Percentiles rank a stretch among this genome's conserved stretches.
These are phyloP conservation scores for Desmodus rotundus DNA, from an alignment of 2,113 vertebrate species.

Conservation along the genomic window DNA sequence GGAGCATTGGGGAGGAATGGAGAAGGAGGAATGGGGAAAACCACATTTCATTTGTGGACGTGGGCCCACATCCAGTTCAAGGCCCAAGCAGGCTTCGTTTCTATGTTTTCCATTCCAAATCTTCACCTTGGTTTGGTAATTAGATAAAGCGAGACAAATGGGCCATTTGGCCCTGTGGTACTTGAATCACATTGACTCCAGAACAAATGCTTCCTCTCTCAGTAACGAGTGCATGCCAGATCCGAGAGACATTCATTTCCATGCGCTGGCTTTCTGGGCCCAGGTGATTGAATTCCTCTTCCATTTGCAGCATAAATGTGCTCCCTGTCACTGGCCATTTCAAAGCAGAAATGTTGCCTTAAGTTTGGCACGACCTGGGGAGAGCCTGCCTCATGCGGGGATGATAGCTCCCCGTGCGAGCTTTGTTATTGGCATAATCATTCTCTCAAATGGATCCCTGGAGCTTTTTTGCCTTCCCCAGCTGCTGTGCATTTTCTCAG, in stretches of 20 bases:
- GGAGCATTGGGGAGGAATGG: background rate
- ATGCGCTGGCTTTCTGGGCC: constrained; percentile 65
- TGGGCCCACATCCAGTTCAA: constrained; percentile 56
- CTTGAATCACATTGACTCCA: constrained; percentile 74
- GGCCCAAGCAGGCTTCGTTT: constrained; percentile 28
- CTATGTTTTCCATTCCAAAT: constrained; percentile 59
- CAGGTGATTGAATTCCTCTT: constrained; percentile 69
- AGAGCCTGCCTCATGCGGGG: constrained; percentile 21
- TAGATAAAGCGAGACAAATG: constrained; percentile 81
- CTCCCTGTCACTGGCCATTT: constrained; percentile 49
- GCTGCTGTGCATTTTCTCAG: constrained; percentile 61
- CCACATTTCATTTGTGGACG: constrained; percentile 46
- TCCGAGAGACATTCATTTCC: constrained; percentile 71
- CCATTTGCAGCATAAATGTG: constrained; percentile 45
- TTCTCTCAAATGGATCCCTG: constrained; percentile 70
- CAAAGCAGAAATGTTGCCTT: constrained; percentile 57
- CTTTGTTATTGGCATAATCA: constrained; percentile 70
- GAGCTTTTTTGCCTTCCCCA: constrained; percentile 62
- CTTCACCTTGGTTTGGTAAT: constrained; percentile 77
- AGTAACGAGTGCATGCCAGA: constrained; percentile 70
- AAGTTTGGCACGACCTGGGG: constrained; percentile 23
- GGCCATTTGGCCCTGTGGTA: constrained; percentile 68
- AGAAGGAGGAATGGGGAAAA: background rate
- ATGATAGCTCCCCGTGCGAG: constrained; percentile 44
- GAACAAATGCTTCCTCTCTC: constrained; percentile 61